A percentile compares a stretch with the other conserved stretches of the same genome.
These are phyloP conservation scores for Dendrocopos noguchii DNA, from an alignment of 2,113 vertebrate species.

Conservation along the genomic window DNA sequence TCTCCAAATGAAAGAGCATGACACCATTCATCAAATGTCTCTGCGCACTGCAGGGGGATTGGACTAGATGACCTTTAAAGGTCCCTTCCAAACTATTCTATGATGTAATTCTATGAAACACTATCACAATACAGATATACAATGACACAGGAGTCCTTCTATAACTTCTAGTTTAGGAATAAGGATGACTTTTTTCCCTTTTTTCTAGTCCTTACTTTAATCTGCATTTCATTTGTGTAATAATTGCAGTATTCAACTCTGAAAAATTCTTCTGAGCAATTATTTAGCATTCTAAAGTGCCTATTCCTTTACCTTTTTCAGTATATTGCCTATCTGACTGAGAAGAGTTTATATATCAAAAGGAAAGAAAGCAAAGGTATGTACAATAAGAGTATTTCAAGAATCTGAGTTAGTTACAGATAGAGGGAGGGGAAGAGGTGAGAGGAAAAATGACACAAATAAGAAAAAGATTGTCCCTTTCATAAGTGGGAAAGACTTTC, in stretches of 20 bases:
- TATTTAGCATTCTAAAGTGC: background rate
- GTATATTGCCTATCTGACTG: background rate
- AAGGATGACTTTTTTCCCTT: background rate
- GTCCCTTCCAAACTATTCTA: background rate
- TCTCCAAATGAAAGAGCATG: background rate
- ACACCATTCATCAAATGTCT: background rate
- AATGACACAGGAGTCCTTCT: background rate
- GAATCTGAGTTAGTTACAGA: background rate
- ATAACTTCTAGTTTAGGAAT: background rate
- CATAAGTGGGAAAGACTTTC: background rate
- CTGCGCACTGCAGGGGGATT: too few species aligned
- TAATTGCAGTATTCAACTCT: background rate
- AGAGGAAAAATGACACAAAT: background rate
- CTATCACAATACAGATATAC: background rate
- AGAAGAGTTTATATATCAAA: background rate
- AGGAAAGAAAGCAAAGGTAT: background rate
- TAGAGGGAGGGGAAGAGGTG: background rate
- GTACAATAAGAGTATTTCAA: background rate
- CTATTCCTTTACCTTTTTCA: background rate
- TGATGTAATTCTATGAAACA: background rate
- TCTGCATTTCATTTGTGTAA: background rate
- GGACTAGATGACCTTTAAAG: background rate
- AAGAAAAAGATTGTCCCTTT: background rate
- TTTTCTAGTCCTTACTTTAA: background rate
- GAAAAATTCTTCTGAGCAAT: background rate